phyloP scores from a whole-genome alignment of 2,888 invertebrate genomes.

The Syrista parreyssii region DNA sequence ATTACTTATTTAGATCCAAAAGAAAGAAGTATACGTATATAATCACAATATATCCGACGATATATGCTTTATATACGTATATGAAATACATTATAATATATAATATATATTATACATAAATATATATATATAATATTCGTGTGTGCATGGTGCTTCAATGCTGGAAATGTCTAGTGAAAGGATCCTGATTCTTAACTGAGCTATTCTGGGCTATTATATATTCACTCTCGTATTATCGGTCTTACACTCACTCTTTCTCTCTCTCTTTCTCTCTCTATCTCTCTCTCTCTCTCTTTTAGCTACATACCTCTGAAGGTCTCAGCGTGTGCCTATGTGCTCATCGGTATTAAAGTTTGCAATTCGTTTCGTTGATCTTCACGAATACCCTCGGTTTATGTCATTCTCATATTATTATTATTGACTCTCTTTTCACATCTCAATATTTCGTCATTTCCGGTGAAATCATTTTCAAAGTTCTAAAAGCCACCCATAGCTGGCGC shows the following conservation, averaged over 20 bases:
- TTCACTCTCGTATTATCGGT: constrained; percentile 13
- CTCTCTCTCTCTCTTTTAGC: constrained; percentile 31
- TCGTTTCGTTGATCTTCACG: background rate
- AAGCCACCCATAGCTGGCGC: background rate
- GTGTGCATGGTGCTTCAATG: constrained; percentile 61
- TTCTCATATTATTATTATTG: background rate
- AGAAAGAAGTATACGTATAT: constrained; percentile 17
- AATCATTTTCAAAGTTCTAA: background rate
- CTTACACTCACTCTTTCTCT: constrained; percentile 25
- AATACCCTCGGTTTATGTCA: background rate
- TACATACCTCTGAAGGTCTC: constrained; percentile 17
- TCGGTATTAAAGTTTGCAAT: constrained; percentile 9
- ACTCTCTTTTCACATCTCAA: background rate
- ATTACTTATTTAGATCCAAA: constrained; percentile 43
- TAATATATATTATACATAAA: constrained; percentile 10
- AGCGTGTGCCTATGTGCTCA: constrained; percentile 18
- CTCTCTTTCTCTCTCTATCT: constrained; percentile 47
- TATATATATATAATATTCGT: constrained; percentile 34
- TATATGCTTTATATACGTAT: constrained; percentile 30
- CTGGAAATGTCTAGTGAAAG: constrained; percentile 53
- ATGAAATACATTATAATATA: constrained; percentile 9
- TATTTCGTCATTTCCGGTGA: background rate
- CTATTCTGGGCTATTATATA: constrained; percentile 45
- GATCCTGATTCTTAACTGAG: background rate
- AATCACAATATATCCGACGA: constrained; percentile 31